Conservation (phyloP, 2,113 vertebrate species). For the Cygnus buccinator region DNA sequence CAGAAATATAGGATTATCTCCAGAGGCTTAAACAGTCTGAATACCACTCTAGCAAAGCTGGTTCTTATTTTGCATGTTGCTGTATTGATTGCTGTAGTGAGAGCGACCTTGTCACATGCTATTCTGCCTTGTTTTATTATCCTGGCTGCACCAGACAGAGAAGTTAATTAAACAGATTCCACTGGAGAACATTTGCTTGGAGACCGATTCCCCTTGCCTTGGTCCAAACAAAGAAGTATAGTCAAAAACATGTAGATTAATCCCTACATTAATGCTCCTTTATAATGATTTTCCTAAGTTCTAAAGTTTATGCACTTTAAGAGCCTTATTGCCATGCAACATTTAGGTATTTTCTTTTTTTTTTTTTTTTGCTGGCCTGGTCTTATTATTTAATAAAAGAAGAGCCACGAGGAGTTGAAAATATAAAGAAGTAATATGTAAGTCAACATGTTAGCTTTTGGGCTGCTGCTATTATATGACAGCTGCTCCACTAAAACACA, state of each 20-base stretch:
- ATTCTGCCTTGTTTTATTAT: background rate
- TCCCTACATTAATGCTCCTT: background rate
- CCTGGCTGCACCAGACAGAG: background rate
- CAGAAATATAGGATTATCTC: constrained; percentile 29
- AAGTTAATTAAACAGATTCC: constrained; percentile 74
- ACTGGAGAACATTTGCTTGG: constrained; percentile 74
- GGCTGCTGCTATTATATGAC: background rate
- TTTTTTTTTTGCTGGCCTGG: background rate
- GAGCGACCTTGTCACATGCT: background rate
- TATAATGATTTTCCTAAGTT: background rate
- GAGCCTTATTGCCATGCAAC: background rate
- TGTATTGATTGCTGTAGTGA: background rate
- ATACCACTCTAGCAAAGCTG: background rate
- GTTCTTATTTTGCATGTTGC: background rate
- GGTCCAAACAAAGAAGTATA: constrained; percentile 56
- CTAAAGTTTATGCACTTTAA: background rate
- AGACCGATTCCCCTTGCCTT: constrained; percentile 68
- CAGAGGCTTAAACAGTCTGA: constrained; percentile 4
- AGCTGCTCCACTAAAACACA: background rate
- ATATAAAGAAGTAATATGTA: background rate
- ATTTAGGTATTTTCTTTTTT: background rate
- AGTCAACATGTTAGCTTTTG: background rate
- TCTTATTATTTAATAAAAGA: background rate
- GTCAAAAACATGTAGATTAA: background rate
- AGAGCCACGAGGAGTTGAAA: background rate